Evolutionary conservation across 2,113 vertebrate genomes (phyloP), one percentile per base, ranked within the genome.

Genomic region (Nyctereutes procyonoides): DNA sequence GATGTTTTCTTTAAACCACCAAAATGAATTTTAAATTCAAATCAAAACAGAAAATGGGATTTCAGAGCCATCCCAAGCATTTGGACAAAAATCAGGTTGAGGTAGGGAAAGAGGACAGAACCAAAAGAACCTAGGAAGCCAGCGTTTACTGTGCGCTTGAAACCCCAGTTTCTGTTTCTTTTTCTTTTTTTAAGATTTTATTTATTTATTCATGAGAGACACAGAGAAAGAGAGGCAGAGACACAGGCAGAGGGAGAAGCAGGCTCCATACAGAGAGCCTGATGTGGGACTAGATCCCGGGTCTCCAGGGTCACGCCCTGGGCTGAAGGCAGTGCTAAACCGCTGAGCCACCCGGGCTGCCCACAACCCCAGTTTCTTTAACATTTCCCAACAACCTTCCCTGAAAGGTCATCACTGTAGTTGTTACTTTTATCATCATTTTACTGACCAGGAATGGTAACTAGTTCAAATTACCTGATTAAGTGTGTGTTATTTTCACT

Each of bases 21-120:
- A 48, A 80, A 74, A 96, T 80, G 19, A 51, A 13, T 62, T 96
- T 84, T 73, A 56, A 93, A 67, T 91, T 55, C 60, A 62, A 83
- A 80, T 56, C 19, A 81, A 91, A 88, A 81, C 11, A 56, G 73
- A 84, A 63, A 91, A 93, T 32, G 48, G 24, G 19, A 62, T 85
- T 71, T 92, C 16, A 43, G 77, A 93, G 35, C 26, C 28, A 63
- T 56, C 43, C 15, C 51, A 94, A 81, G 32, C 56, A 48, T 76
- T 51, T 38, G 55, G 24, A 28, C 63, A 87, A 81, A 93, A 79
- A 60, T 77, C 22, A 85, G 35, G 19, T 35, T 89, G 35, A 87
- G 85, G 51, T 58, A 35, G 76, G 13, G 48, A 90, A 93, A 20
- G 32, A 88, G 10, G 14, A 28, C 11, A 60, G 38, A 76, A 35